Conservation (phyloP, 2,113 vertebrate genomes). For the Petrocephalus microphthalmus region DNA sequence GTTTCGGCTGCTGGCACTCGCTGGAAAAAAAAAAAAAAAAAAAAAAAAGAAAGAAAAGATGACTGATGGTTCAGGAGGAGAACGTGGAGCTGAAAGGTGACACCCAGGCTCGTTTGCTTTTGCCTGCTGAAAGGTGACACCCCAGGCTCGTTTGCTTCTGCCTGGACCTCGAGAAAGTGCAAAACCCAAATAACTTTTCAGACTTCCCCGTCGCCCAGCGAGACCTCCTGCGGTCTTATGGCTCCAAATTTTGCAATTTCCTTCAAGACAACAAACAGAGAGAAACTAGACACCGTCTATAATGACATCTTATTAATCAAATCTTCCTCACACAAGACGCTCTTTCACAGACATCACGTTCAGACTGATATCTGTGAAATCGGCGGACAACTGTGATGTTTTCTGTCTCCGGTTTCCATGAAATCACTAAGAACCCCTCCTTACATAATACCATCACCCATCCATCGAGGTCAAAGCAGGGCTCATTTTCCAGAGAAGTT, state of each 20-base stretch:
- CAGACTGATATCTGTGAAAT: conserved; percentile 58
- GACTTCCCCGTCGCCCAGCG: background rate
- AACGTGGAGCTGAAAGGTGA: background rate
- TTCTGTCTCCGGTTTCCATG: conserved; percentile 18
- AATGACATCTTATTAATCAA: conserved; percentile 20
- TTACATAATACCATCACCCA: background rate
- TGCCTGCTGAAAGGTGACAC: background rate
- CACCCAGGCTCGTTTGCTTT: background rate
- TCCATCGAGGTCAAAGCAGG: conserved; percentile 54
- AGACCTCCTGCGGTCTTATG: background rate
- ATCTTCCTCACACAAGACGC: background rate
- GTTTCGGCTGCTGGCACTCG: background rate
- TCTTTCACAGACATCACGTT: conserved; percentile 51
- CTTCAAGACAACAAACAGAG: conserved; percentile 12
- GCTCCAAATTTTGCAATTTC: background rate
- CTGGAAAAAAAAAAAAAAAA: background rate
- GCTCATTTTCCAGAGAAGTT: conserved; percentile 48
- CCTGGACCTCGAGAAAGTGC: background rate
- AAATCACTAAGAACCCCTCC: conserved; percentile 13
- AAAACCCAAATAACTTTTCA: background rate
- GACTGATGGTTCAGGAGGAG: background rate
- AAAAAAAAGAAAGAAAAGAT: background rate
- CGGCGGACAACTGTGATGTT: conserved; percentile 10
- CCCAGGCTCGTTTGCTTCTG: background rate
- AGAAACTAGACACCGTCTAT: conserved; percentile 13